Percentiles rank a stretch among this genome's conserved stretches.
Evolutionary conservation across 2,888 invertebrate species (phyloP).

Genomic region (Hypomecis atomaria): DNA sequence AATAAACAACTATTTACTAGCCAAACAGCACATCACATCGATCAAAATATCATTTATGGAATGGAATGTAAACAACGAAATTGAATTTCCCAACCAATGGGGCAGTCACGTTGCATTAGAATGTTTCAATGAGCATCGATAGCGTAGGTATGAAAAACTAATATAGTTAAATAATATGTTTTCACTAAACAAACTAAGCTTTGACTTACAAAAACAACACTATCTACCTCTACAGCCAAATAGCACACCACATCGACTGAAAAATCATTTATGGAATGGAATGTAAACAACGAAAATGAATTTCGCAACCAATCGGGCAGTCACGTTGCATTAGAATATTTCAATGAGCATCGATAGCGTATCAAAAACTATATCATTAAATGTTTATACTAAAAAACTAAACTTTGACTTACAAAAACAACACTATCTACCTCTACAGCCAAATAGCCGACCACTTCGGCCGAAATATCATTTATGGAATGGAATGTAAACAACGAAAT

Average conservation of each 20-base stretch:
- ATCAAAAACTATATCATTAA: conserved; percentile 33
- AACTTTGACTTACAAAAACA: background rate
- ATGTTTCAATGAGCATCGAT: conserved; percentile 50
- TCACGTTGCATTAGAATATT: conserved; percentile 47
- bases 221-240: background rate
- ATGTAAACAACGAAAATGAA: conserved; percentile 29
- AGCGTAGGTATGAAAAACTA: conserved; percentile 37
- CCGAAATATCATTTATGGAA: conserved; percentile 20
- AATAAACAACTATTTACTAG: too few species aligned
- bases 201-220: background rate
- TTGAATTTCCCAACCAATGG: conserved; percentile 31
- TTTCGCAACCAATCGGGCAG: conserved; percentile 32
- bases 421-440: background rate
- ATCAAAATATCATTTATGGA: conserved; percentile 19
- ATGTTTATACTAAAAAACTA: background rate
- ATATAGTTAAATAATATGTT: background rate
- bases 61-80: conserved; percentile 31
- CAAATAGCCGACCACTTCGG: background rate
- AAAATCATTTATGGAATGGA: conserved; percentile 25
- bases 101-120: conserved; percentile 43
- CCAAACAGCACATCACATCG: background rate
- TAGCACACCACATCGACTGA: background rate
- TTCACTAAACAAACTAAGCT: background rate
- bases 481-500: conserved; percentile 32
- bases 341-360: conserved; percentile 50